Evolutionary conservation across 2,888 invertebrate species (phyloP), one percentile per base, ranked within the genome.

Genomic region (Metalampra italica): DNA sequence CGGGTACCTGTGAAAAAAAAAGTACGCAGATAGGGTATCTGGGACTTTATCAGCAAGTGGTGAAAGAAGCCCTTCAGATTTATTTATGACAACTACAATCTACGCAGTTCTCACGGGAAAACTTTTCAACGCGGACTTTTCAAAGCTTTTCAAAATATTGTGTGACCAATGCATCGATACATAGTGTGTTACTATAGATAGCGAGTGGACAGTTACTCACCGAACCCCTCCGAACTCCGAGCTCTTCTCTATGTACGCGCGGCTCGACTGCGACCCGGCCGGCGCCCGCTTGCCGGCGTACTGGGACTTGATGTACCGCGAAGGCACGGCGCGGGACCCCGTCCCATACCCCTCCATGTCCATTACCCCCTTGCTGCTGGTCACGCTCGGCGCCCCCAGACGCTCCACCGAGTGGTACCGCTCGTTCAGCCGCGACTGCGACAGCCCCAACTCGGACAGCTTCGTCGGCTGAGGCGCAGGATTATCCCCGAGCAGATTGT

Each of bases 361-460:
- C 65, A 92, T 86, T n/a, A 85, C 90, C 58, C 92, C 90, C 62
- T 90, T 91, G 48, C 90, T 90, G 68, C 90, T 91, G 15, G 90
- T 69, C 15, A 88, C 84, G 48, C 92, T 91, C 0, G 93, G 91
- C 52, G 93, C 92, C 74, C 91, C 92, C 37, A 94, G 69, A 32
- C 93, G 91, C 75, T 96, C 96, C 30, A 95, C 93, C 5, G 96
- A 96, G 70, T 96, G 96, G 69, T 97, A 97, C 13, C 98, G 91
- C 56, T 96, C 96, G 73, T 98, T 98, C 7, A 98, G 82, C 47
- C 95, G 92, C 9, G 96, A 96, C 64, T 95, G 94, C 0, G 97
- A 96, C 37, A 97, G 80, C 1, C 96, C 97, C 53, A 96, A 76
- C 54, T 93, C 94, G 0, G 93, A 91, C 15, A 96, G 77, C 1